phyloP scores from a whole-genome alignment of 2,888 invertebrate species.

The Atrina japonica region DNA sequence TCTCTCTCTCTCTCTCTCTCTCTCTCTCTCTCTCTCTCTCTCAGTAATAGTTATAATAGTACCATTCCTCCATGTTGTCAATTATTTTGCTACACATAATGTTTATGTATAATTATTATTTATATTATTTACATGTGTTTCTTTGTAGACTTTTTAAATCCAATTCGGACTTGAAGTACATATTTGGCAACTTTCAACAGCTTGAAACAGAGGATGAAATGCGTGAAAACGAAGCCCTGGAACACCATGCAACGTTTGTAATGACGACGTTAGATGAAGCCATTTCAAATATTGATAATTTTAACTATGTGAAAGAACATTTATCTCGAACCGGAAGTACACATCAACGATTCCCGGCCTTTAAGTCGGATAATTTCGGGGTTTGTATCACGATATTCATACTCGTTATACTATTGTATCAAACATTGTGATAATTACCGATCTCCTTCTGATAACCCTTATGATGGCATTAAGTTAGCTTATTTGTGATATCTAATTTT shows the following conservation, averaged over 20 bases:
- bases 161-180: conserved; percentile 87
- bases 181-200: conserved; percentile 85
- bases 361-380: conserved; percentile 94
- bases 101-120: too few relatives aligned
- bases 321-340: conserved; percentile 91
- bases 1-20: too few relatives aligned
- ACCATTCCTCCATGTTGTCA: too few relatives aligned
- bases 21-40: too few relatives aligned
- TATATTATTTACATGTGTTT: too few relatives aligned
- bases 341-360: conserved; percentile 91
- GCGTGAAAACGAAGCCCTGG: conserved; percentile 90
- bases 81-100: too few relatives aligned
- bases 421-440: too few relatives aligned
- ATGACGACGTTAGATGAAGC: conserved; percentile 95
- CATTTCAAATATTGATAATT: conserved; percentile 91
- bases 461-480: too few relatives aligned
- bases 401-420: conserved; percentile 83
- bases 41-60: too few relatives aligned
- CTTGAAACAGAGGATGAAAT: conserved; percentile 90
- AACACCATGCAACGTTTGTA: conserved; percentile 92
- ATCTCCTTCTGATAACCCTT: too few relatives aligned
- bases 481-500: too few relatives aligned
- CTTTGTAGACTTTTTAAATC: conserved; percentile 92
- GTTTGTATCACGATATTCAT: conserved; percentile 81
- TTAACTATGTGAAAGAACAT: conserved; percentile 91